A percentile compares a stretch with the other conserved stretches of the same genome.
Evolutionary conservation across 2,888 invertebrate genomes (phyloP).

Genomic region (Nomada fucata): DNA sequence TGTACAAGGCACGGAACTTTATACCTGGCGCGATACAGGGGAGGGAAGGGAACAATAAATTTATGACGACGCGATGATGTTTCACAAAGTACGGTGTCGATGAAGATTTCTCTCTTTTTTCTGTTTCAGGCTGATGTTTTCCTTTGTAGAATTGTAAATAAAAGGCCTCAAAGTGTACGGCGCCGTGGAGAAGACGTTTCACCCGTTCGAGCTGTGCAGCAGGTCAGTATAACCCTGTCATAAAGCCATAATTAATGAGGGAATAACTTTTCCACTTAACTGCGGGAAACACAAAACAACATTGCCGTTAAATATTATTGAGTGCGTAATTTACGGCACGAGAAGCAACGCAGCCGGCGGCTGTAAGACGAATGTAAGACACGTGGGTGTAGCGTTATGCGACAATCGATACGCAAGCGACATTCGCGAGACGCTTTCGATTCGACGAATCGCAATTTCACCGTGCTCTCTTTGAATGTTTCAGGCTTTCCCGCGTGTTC

Average conservation of each 20-base stretch:
- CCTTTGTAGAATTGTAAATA: conserved; percentile 84
- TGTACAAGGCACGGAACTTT: conserved; percentile 79
- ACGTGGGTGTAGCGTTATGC: no score
- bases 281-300: no score
- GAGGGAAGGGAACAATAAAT: conserved; percentile 75
- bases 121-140: conserved; percentile 85
- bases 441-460: background rate
- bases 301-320: background rate
- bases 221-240: conserved; percentile 44
- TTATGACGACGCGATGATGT: conserved; percentile 26
- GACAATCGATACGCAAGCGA: background rate
- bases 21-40: conserved; percentile 81
- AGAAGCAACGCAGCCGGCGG: background rate
- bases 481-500: conserved; percentile 92
- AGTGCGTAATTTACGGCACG: background rate
- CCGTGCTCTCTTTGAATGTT: conserved; percentile 83
- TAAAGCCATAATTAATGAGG: no score
- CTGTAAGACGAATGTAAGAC: no score
- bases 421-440: conserved; percentile 5
- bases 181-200: conserved; percentile 87
- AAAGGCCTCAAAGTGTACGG: conserved; percentile 89
- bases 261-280: background rate
- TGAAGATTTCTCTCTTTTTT: conserved; percentile 25
- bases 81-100: conserved; percentile 23
- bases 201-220: conserved; percentile 88